These are phyloP conservation scores for Phyllotis vaccarum DNA, from an alignment of 2,797 vertebrate genomes.

Conservation along the genomic window DNA sequence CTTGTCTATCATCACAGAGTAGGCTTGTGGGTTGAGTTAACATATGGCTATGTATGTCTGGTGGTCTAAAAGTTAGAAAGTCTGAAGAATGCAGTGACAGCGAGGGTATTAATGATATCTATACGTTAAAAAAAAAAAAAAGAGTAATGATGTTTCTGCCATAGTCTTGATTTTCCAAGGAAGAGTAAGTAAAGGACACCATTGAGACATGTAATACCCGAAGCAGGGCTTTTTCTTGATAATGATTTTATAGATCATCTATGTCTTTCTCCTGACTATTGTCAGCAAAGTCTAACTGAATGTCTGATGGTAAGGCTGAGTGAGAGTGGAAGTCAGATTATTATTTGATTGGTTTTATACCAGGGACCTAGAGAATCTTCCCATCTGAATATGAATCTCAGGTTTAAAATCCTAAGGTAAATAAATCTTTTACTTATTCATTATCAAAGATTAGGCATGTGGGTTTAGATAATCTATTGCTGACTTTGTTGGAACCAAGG, in stretches of 20 bases:
- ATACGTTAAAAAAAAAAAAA: too few relatives aligned
- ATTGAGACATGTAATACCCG: neutral
- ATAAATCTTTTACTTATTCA: slow-evolving; percentile 65
- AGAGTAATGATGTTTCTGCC: neutral
- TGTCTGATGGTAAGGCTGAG: neutral
- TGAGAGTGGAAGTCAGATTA: neutral
- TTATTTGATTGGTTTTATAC: neutral
- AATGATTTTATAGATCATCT: neutral
- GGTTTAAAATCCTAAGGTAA: slow-evolving; percentile 70
- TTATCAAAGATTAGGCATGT: slow-evolving; percentile 72
- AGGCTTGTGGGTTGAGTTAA: neutral
- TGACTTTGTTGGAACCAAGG: slow-evolving; percentile 22
- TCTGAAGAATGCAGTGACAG: neutral
- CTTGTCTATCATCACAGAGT: neutral
- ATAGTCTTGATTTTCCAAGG: neutral
- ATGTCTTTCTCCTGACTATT: neutral
- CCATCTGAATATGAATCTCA: slow-evolving; percentile 56
- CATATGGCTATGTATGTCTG: neutral
- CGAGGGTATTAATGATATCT: neutral
- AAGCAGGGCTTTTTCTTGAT: neutral
- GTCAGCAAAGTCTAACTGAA: neutral
- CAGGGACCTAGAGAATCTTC: neutral
- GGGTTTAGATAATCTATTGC: slow-evolving; percentile 70
- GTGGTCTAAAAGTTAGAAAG: neutral
- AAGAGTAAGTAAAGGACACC: neutral